phyloP scores from a whole-genome alignment of 2,888 invertebrate species.

The Machimus atricapillus region DNA sequence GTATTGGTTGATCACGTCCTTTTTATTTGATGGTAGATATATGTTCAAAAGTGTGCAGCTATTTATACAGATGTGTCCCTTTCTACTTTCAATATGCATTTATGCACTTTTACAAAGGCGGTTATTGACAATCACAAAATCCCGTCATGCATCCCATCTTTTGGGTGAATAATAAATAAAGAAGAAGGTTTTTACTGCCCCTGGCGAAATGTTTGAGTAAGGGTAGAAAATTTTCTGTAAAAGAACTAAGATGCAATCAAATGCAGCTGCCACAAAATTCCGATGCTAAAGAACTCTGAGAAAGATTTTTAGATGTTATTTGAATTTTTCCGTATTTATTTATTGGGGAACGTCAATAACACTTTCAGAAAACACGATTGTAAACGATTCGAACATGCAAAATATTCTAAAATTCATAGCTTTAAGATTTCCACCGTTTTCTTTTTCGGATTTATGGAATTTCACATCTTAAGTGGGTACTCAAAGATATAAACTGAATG shows the following conservation, averaged over 20 bases:
- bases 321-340: background rate
- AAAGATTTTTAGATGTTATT: background rate
- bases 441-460: background rate
- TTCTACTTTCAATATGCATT: background rate
- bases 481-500: background rate
- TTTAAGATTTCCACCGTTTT: background rate
- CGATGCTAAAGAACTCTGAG: background rate
- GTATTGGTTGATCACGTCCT: background rate
- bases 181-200: background rate
- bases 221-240: background rate
- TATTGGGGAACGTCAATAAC: background rate
- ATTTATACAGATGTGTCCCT: background rate
- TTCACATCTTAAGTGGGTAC: background rate
- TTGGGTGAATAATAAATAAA: background rate
- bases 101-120: background rate
- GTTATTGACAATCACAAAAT: background rate
- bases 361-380: background rate
- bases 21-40: background rate
- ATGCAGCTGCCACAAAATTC: background rate
- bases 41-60: background rate
- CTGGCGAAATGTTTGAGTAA: background rate
- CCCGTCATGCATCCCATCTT: background rate
- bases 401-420: background rate
- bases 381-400: background rate
- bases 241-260: background rate